A percentile compares a stretch with the other conserved stretches of the same genome.
These are phyloP conservation scores for Sternarchorhynchus goeldii DNA, from an alignment of 2,797 vertebrate species.

Conservation along the genomic window DNA sequence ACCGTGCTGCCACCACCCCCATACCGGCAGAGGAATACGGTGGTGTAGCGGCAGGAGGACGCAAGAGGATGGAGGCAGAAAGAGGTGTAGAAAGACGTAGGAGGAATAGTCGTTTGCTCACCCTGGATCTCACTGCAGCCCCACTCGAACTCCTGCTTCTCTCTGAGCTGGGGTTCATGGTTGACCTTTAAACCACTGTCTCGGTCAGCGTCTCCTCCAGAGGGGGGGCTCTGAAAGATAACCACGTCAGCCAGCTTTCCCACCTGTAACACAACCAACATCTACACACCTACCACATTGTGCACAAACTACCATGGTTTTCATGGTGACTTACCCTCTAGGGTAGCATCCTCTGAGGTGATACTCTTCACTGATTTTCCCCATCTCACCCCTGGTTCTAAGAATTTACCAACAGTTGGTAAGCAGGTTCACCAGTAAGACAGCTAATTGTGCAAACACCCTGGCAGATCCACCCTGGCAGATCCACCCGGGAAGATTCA, in stretches of 20 bases:
- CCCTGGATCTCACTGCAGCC: slow-evolving; percentile 64
- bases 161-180: slow-evolving; percentile 44
- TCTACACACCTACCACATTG: background rate
- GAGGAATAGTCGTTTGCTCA: slow-evolving; percentile 55
- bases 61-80: slow-evolving; percentile 19
- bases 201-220: slow-evolving; percentile 39
- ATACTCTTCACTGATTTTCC: slow-evolving; percentile 4
- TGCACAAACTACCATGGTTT: background rate
- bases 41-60: slow-evolving; percentile 80
- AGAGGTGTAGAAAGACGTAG: slow-evolving; percentile 38
- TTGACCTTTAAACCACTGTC: slow-evolving; percentile 28
- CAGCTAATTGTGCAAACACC: background rate
- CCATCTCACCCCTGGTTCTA: background rate
- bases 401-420: background rate
- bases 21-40: slow-evolving; percentile 98
- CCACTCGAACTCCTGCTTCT: slow-evolving; percentile 46
- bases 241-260: slow-evolving; percentile 36
- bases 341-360: slow-evolving; percentile 7
- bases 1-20: slow-evolving; percentile 94
- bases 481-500: background rate
- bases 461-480: background rate
- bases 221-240: slow-evolving; percentile 32
- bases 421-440: slow-evolving; percentile 11
- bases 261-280: slow-evolving; percentile 3
- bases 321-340: slow-evolving; percentile 36